phyloP scores from a whole-genome alignment of 2,888 invertebrate species.

The Ditula angustiorana region DNA sequence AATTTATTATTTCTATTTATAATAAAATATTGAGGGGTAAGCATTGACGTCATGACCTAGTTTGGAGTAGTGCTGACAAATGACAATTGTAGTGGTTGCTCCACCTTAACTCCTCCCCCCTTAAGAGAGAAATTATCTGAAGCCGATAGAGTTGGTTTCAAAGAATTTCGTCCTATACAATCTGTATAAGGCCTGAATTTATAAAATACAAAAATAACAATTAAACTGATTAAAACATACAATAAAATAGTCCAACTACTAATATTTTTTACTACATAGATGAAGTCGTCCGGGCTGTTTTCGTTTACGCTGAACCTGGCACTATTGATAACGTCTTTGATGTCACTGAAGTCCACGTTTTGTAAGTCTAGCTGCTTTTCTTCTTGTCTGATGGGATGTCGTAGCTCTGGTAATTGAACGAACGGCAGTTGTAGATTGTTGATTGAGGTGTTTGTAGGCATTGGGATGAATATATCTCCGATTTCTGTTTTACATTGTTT shows the following conservation, averaged over 20 bases:
- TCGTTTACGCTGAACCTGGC: background rate
- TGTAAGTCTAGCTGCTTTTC: background rate
- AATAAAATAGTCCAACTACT: background rate
- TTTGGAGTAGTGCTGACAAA: too few relatives aligned
- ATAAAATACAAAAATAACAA: background rate
- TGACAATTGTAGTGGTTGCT: too few relatives aligned
- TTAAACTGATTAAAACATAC: background rate
- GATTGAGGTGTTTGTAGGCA: too few relatives aligned
- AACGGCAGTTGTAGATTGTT: background rate
- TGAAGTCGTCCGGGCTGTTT: too few relatives aligned
- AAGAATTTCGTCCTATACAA: constrained; percentile 1
- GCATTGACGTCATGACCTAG: too few relatives aligned
- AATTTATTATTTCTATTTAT: too few relatives aligned
- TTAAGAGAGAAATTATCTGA: constrained; percentile 16
- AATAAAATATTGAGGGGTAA: too few relatives aligned
- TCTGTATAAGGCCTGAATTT: background rate
- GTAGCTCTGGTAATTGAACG: background rate
- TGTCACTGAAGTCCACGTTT: constrained; percentile 1
- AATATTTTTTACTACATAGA: too few relatives aligned
- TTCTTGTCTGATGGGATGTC: background rate
- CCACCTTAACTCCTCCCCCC: constrained; percentile 16
- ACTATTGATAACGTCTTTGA: background rate
- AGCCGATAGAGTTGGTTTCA: background rate
- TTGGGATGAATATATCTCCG: too few relatives aligned
- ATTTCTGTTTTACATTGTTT: too few relatives aligned